Evolutionary conservation across 2,888 invertebrate genomes (phyloP), one percentile per base, ranked within the genome.

Genomic region (Helicoverpa assulta): DNA sequence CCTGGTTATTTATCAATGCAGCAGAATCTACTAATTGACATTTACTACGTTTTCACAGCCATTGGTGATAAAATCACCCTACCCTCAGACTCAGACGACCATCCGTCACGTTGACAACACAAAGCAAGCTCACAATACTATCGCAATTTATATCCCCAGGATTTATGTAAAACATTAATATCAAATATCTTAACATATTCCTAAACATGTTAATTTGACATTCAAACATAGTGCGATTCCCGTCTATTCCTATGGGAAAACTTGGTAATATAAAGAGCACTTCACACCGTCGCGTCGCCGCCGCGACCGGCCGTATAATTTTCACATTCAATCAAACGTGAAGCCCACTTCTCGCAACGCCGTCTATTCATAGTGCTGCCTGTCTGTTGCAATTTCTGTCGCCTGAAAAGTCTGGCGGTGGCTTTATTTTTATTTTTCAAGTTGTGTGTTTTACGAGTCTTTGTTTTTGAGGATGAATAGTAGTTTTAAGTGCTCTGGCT

Each of bases 281-380:
- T 84, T 72, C 81, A 86, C 86, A 84, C 81, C 65, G 79, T 71
- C 80, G 71, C 78, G 79, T 73, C 73, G 72, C 65, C 67, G 78
- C 73, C 62, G 73, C 65, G 62, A 67, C 75, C 79, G 66, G 74
- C 64, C 67, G 92, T 84, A 93, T 93, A 93, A 93, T 93, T 91
- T 91, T 90, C 91, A 91, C 92, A 92, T 92, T 90, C 89, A 88
- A 90, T 90, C 89, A 89, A 85, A 90, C 90, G 89, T 90, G 90
- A 85, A 85, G 80, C 86, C 89, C 80, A 88, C 86, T 89, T 88
- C 87, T 86, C 69, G 86, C 80, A 86, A 83, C 75, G 73, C 53
- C 66, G 43, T 77, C 73, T 89, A 92, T 90, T 88, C 84, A 89
- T 90, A 90, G 91, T 86, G 73, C 60, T 14, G 79, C 53, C 68